Evolutionary conservation across 1,140 invertebrate species (phyloP).

Genomic region (Drosophila hydei): DNA sequence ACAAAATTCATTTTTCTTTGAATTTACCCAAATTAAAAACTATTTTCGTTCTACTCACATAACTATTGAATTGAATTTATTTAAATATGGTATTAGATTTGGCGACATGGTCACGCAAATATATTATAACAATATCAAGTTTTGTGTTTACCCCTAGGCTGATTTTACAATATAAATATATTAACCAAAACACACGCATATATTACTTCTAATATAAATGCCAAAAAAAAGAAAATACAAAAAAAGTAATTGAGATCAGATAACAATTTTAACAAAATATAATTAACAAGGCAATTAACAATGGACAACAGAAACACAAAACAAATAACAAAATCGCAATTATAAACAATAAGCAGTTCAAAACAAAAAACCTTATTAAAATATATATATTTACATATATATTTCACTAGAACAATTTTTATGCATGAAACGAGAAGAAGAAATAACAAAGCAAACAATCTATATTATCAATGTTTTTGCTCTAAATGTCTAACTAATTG

Average conservation of each 20-base stretch:
- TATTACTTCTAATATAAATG: slow-evolving; percentile 48
- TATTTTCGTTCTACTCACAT: not conserved
- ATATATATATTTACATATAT: slow-evolving; percentile 77
- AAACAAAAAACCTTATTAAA: slow-evolving; percentile 38
- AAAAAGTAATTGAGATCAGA: slow-evolving; percentile 50
- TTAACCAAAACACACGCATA: slow-evolving; percentile 14
- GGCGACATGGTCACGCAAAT: not conserved
- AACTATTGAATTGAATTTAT: not conserved
- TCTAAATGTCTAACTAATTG: slow-evolving; percentile 82
- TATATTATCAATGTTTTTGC: slow-evolving; percentile 83
- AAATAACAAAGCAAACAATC: slow-evolving; percentile 61
- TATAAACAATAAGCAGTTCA: slow-evolving; percentile 82
- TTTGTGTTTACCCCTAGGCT: slow-evolving; percentile 10
- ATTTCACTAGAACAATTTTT: slow-evolving; percentile 80
- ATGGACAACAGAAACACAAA: slow-evolving; percentile 65
- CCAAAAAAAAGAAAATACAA: slow-evolving; percentile 16
- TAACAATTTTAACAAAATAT: slow-evolving; percentile 40
- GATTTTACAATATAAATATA: slow-evolving; percentile 6
- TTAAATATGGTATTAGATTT: not conserved
- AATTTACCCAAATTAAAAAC: not conserved
- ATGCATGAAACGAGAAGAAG: slow-evolving; percentile 62
- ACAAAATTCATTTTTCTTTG: slow-evolving; percentile 14
- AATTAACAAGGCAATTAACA: slow-evolving; percentile 43
- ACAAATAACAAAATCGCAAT: slow-evolving; percentile 78
- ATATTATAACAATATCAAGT: not conserved